phyloP scores from a whole-genome alignment of 2,888 invertebrate species.

The Deilephila elpenor region DNA sequence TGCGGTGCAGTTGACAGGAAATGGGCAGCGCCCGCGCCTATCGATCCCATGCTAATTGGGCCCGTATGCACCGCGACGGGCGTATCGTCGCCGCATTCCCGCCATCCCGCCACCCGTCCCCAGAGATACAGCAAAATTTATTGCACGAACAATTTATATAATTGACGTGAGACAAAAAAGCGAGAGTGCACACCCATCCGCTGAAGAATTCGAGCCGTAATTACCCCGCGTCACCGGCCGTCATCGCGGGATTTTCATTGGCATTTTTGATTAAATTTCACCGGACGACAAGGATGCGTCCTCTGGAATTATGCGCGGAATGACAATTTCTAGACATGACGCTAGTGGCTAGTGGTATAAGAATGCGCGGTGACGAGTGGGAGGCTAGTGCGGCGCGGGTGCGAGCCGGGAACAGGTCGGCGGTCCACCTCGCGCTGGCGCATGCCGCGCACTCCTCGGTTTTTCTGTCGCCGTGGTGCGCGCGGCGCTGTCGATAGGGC shows the following conservation, averaged over 20 bases:
- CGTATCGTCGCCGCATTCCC: slow-evolving; percentile 74
- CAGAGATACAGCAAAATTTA: slow-evolving; percentile 83
- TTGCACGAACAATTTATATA: slow-evolving; percentile 84
- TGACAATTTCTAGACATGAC: slow-evolving; percentile 82
- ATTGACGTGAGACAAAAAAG: slow-evolving; percentile 83
- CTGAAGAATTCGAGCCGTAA: slow-evolving; percentile 73
- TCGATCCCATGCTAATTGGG: slow-evolving; percentile 85
- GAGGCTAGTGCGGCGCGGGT: slow-evolving; percentile 41
- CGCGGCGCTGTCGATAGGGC: slow-evolving; percentile 55
- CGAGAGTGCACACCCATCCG: slow-evolving; percentile 76
- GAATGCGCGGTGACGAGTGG: slow-evolving; percentile 38
- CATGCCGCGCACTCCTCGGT: slow-evolving; percentile 15
- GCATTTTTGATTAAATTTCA: slow-evolving; percentile 76
- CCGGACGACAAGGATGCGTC: slow-evolving; percentile 72
- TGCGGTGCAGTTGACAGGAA: slow-evolving; percentile 74
- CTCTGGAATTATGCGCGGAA: slow-evolving; percentile 80
- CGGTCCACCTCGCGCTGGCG: slow-evolving; percentile 41
- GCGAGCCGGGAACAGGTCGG: slow-evolving; percentile 65
- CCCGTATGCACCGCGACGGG: slow-evolving; percentile 64
- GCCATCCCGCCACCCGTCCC: slow-evolving; percentile 68
- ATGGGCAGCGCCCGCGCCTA: slow-evolving; percentile 79
- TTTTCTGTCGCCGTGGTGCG: slow-evolving; percentile 9
- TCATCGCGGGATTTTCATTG: slow-evolving; percentile 67
- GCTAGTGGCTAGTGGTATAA: slow-evolving; percentile 78
- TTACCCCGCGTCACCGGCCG: slow-evolving; percentile 69